Percentiles rank a stretch among this genome's conserved stretches.
Conservation (phyloP, 2,888 invertebrate genomes). For the Pogonocherus hispidulus region DNA sequence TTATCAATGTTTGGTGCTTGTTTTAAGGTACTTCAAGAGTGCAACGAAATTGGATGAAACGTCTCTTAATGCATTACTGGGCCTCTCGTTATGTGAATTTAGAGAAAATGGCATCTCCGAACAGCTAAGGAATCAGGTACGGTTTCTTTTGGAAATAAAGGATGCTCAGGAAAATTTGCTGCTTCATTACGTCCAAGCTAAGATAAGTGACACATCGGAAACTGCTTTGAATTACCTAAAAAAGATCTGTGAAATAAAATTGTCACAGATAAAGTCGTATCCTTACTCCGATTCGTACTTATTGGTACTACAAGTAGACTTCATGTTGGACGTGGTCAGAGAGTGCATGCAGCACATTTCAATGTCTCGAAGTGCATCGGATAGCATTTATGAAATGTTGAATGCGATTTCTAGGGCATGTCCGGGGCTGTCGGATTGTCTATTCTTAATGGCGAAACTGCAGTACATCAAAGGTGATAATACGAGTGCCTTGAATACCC, state of each 20-base stretch:
- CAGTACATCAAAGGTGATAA: constrained; percentile 86
- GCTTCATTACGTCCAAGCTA: constrained; percentile 78
- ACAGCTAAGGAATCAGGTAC: constrained; percentile 87
- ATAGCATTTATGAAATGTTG: constrained; percentile 68
- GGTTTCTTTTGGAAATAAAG: constrained; percentile 86
- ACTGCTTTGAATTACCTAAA: constrained; percentile 75
- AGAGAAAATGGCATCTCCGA: constrained; percentile 79
- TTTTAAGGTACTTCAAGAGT: constrained; percentile 64
- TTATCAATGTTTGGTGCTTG: neutral
- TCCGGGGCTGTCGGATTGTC: constrained; percentile 81
- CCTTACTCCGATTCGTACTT: constrained; percentile 85
- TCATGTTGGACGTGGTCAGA: constrained; percentile 83
- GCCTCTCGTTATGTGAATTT: constrained; percentile 87
- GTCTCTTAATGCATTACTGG: constrained; percentile 83
- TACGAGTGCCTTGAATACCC: constrained; percentile 77
- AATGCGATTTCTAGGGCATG: constrained; percentile 83
- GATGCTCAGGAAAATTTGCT: constrained; percentile 77
- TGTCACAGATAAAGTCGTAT: constrained; percentile 70
- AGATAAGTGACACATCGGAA: constrained; percentile 72
- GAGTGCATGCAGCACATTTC: constrained; percentile 84
- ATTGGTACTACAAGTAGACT: constrained; percentile 85
- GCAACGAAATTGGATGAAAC: constrained; percentile 89
- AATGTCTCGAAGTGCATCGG: constrained; percentile 36
- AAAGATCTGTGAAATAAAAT: constrained; percentile 74
- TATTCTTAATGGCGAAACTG: constrained; percentile 82